Percentiles rank a stretch among this genome's conserved stretches.
phyloP scores from a whole-genome alignment of 2,113 vertebrate species.

The Lycocorax pyrrhopterus region DNA sequence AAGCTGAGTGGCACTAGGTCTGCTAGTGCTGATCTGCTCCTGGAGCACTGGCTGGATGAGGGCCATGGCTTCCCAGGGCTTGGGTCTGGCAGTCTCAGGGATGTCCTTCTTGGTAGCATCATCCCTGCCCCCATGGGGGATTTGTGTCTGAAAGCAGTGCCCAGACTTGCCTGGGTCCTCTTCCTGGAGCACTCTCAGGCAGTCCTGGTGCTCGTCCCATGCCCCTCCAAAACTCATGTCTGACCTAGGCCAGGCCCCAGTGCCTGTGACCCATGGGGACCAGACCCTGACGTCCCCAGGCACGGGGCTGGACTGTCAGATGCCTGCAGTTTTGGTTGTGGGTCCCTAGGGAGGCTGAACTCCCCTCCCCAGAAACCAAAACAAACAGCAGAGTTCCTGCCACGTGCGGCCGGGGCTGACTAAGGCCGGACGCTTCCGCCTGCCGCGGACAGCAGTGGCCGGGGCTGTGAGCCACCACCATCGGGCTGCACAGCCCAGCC shows the following conservation, averaged over 20 bases:
- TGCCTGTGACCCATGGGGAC: fast-evolving
- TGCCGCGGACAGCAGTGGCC: not conserved
- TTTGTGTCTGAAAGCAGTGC: not conserved
- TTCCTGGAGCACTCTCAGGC: not conserved
- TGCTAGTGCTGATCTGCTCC: fast-evolving
- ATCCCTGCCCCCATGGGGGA: fast-evolving
- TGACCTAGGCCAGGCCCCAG: not conserved
- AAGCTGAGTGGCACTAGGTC: not conserved
- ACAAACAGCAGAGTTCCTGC: slow-evolving; percentile 64
- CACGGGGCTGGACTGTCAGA: not conserved
- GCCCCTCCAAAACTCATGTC: fast-evolving
- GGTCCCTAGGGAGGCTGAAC: not conserved
- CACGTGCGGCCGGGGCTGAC: slow-evolving; percentile 67
- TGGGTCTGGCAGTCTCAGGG: not conserved
- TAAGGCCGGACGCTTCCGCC: slow-evolving; percentile 68
- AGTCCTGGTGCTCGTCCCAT: fast-evolving
- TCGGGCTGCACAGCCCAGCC: not conserved
- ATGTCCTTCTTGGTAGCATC: not conserved
- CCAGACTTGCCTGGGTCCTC: not conserved
- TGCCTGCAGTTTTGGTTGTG: not conserved
- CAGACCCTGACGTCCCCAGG: not conserved
- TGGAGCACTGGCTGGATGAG: not conserved
- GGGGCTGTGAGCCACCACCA: not conserved
- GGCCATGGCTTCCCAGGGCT: fast-evolving
- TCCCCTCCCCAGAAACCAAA: slow-evolving; percentile 26